phyloP scores from a whole-genome alignment of 2,797 vertebrate genomes.

The Coregonus ussuriensis region DNA sequence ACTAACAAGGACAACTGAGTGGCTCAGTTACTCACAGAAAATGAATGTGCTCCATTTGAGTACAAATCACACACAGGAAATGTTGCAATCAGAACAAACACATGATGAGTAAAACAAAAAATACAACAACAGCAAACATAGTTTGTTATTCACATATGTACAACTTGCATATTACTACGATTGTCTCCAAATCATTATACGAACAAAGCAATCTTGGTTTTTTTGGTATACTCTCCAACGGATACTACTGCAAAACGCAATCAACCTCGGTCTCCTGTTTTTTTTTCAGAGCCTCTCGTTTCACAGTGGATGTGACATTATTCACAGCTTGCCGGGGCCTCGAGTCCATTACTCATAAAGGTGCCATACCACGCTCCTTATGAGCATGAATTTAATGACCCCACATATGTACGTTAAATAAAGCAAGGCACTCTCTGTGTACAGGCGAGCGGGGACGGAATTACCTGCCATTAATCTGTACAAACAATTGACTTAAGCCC shows the following conservation, averaged over 20 bases:
- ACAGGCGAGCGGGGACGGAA: constrained; percentile 58
- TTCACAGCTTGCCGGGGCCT: constrained; percentile 39
- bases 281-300: constrained; percentile 27
- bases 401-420: constrained; percentile 67
- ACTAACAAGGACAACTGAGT: constrained; percentile 18
- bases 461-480: constrained; percentile 74
- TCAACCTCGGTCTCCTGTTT: neutral
- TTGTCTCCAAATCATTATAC: constrained; percentile 40
- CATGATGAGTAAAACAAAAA: constrained; percentile 42
- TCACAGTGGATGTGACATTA: constrained; percentile 60
- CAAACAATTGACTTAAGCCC: constrained; percentile 75
- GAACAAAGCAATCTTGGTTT: constrained; percentile 8
- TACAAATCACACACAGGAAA: constrained; percentile 31
- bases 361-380: constrained; percentile 44
- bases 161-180: constrained; percentile 51
- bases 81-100: constrained; percentile 44
- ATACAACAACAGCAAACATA: constrained; percentile 52
- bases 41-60: constrained; percentile 35
- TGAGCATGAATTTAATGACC: constrained; percentile 47
- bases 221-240: constrained; percentile 26
- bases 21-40: constrained; percentile 14
- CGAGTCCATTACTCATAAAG: constrained; percentile 36
- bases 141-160: constrained; percentile 56
- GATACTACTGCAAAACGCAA: constrained; percentile 17
- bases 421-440: constrained; percentile 73